A percentile compares a stretch with the other conserved stretches of the same genome.
These are phyloP conservation scores for Nematolebias whitei DNA, from an alignment of 2,113 vertebrate genomes.

Conservation along the genomic window DNA sequence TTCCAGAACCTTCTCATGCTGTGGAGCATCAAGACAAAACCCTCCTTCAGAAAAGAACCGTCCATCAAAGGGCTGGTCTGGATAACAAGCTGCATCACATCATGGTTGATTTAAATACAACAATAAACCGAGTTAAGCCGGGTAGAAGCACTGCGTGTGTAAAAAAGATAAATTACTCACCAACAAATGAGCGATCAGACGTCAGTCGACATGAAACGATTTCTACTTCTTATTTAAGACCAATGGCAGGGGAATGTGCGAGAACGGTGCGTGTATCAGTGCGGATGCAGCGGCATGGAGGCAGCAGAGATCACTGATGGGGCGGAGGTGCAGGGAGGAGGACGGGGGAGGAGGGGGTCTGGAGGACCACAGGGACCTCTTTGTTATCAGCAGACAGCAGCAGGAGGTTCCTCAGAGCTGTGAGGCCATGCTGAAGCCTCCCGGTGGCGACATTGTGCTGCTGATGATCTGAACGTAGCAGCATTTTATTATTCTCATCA, in stretches of 20 bases:
- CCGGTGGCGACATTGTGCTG: too few species aligned
- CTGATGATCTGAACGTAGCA: too few species aligned
- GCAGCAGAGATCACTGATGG: conserved; percentile 37
- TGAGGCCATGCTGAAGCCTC: neutral
- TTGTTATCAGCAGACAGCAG: conserved; percentile 44
- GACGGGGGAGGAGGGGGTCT: conserved; percentile 14
- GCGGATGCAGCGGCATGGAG: conserved; percentile 43
- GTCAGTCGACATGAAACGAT: neutral
- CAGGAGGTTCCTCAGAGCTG: neutral
- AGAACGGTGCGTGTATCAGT: conserved; percentile 27
- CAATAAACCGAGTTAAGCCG: too few species aligned
- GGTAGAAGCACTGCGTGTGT: too few species aligned
- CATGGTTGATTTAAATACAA: neutral
- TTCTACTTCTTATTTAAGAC: neutral
- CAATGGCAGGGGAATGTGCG: conserved; percentile 29
- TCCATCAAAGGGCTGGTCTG: neutral
- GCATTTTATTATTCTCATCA: too few species aligned
- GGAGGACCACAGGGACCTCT: conserved; percentile 34
- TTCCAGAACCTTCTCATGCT: conserved; percentile 69
- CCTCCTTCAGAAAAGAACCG: neutral
- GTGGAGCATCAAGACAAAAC: conserved; percentile 32
- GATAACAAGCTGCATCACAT: neutral
- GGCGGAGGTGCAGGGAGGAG: conserved; percentile 25
- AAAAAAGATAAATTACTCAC: too few species aligned
- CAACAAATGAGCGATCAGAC: too few species aligned